A percentile compares a stretch with the other conserved stretches of the same genome.
phyloP scores from a whole-genome alignment of 2,888 invertebrate species.

The Cataglyphis livida region DNA sequence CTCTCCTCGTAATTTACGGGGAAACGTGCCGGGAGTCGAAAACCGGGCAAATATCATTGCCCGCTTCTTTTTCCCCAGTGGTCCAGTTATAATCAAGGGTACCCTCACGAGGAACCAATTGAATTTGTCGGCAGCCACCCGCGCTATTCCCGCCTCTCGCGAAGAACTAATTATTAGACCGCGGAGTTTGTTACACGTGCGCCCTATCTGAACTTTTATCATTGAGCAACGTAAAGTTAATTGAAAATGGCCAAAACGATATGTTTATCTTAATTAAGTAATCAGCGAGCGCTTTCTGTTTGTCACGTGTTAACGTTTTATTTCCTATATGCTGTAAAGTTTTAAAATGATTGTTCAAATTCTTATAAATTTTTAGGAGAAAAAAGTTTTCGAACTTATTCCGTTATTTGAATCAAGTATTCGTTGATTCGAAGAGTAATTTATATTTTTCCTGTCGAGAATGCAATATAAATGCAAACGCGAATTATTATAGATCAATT shows the following conservation, averaged over 20 bases:
- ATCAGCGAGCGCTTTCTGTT: background rate
- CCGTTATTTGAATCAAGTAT: background rate
- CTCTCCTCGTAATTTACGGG: slow-evolving; percentile 71
- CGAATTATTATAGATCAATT: background rate
- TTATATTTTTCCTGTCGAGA: background rate
- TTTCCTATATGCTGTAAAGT: background rate
- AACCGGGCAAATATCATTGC: slow-evolving; percentile 74
- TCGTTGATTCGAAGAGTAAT: background rate
- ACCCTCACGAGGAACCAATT: slow-evolving; percentile 68
- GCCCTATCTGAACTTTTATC: slow-evolving; percentile 60
- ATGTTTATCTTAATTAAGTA: slow-evolving; percentile 42
- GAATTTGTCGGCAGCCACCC: slow-evolving; percentile 66
- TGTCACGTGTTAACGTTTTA: slow-evolving; percentile 12
- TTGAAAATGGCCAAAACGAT: slow-evolving; percentile 41
- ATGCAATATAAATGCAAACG: background rate
- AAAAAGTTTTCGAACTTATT: background rate
- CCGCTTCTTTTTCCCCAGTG: slow-evolving; percentile 66
- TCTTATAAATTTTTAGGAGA: background rate
- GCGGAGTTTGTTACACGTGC: slow-evolving; percentile 64
- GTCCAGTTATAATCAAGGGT: slow-evolving; percentile 73
- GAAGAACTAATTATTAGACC: slow-evolving; percentile 69
- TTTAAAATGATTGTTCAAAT: background rate
- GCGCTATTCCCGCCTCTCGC: slow-evolving; percentile 52
- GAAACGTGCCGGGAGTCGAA: slow-evolving; percentile 72
- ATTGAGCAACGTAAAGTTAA: slow-evolving; percentile 42